phyloP scores from a whole-genome alignment of 2,113 vertebrate genomes.

The Cyphomyrus discorhynchus region DNA sequence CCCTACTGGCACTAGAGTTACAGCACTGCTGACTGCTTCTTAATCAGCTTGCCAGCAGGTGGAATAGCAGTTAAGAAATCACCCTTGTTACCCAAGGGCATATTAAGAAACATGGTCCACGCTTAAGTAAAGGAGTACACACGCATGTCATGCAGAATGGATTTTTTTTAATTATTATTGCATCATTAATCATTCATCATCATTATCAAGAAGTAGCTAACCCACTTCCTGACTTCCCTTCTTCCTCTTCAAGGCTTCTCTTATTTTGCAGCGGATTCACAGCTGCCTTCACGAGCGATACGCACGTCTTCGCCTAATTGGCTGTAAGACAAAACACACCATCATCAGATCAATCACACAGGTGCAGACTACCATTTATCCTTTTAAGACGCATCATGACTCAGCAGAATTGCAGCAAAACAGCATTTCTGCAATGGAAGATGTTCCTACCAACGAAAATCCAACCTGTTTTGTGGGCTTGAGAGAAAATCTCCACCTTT shows the following conservation, averaged over 20 bases:
- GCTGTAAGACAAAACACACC: background rate
- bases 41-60: background rate
- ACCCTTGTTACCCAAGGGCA: background rate
- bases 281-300: background rate
- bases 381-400: background rate
- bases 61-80: background rate
- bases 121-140: background rate
- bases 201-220: background rate
- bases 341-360: background rate
- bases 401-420: background rate
- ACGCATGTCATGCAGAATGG: background rate
- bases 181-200: background rate
- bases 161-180: background rate
- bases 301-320: fast-evolving
- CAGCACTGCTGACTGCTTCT: background rate
- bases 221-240: background rate
- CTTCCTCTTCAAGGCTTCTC: background rate
- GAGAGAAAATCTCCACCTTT: background rate
- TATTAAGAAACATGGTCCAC: background rate
- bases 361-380: background rate
- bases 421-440: background rate
- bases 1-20: background rate
- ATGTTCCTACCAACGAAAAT: background rate
- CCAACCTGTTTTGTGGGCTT: background rate
- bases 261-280: background rate